Evolutionary conservation across 2,888 invertebrate species (phyloP), one percentile per base, ranked within the genome.

Genomic region (Cephus nigrinus): DNA sequence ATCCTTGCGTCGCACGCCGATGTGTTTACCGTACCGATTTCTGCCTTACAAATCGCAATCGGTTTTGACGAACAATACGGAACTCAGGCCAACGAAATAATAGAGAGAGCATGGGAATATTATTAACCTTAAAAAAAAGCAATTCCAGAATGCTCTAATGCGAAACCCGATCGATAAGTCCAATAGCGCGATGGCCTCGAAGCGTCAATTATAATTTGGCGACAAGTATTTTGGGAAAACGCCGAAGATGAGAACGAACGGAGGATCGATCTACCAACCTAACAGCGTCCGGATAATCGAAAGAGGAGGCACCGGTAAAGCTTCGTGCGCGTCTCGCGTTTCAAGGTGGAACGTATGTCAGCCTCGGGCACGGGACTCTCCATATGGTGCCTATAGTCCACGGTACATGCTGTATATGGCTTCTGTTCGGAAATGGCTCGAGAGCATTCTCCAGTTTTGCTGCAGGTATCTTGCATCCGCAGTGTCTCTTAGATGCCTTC

Each of bases 401-500:
- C 23, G 1, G 55, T 81, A 80, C 80, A 79, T 82, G 86, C 84
- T 76, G 36, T 82, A 85, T 85, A 90, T 76, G 90, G 90, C 89
- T 90, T 90, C 90, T 87, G 88, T 86, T 88, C 87, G 85, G 85
- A 88, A 88, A 88, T 83, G 84, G 84, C 85, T 80, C 84, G 78
- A 82, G 69, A 80, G 78, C 76, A 75, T 80, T 79, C 82, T 78
- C 79, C 9, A 23, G 9, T 55, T 55, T 55, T 55, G 9, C 5
- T 23, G 55, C 23, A 55, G 55, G 23, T 55, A 55, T 55, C 23
- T 23, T 55, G 9, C 23, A 9, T 55, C 55, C 23, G 55, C 23
- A 23, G 23, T 23, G 55, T 9, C 55, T 9, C 55, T 23, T 5
- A 9, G 55, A 9, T 55, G 9, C 23, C 9, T 9, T 55, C 9